phyloP scores from a whole-genome alignment of 2,113 vertebrate species.

The Gobiocypris rarus region DNA sequence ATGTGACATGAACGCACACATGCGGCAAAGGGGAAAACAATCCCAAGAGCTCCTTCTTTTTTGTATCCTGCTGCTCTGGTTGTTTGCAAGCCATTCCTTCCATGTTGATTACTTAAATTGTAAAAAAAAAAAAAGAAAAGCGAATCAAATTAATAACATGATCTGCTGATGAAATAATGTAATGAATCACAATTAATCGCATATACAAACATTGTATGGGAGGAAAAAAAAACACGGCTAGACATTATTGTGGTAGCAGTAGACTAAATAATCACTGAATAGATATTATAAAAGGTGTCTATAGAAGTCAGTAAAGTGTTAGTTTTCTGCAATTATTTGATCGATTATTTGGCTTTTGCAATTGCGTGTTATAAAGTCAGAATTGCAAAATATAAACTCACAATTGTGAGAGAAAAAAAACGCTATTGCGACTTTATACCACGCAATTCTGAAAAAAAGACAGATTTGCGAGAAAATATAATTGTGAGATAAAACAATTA shows the following conservation, averaged over 20 bases:
- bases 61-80: neutral
- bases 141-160: neutral
- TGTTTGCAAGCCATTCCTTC: neutral
- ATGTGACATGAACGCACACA: conserved; percentile 26
- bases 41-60: conserved; percentile 16
- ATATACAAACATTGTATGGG: no score
- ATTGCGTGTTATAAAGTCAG: no score
- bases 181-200: neutral
- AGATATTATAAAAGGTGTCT: neutral
- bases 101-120: neutral
- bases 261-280: no score
- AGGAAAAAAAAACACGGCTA: neutral
- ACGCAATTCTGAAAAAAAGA: no score
- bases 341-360: no score
- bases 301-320: neutral
- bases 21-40: conserved; percentile 24
- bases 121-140: no score
- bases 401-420: no score
- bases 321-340: no score
- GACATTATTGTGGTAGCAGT: neutral
- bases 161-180: neutral
- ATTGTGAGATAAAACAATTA: no score
- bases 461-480: no score
- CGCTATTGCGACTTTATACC: no score
- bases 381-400: no score